Base-by-base conservation (phyloP, 2,797 vertebrate genomes). In the Paedocypris micromegethes region DNA sequence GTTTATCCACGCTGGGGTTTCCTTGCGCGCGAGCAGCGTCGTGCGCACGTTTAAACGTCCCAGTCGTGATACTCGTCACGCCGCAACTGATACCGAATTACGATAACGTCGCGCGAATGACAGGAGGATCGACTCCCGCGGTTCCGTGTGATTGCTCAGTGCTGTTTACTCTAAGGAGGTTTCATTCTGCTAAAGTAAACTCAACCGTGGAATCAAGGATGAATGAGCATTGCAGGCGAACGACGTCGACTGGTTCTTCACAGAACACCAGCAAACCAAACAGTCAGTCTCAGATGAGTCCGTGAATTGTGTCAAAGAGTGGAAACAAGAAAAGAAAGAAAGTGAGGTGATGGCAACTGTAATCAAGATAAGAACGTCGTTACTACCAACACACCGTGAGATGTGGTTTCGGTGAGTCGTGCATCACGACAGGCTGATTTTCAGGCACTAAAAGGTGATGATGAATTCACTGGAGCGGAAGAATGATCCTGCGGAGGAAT, bases 91-190 rank as follows among this genome's bases (percentile, higher is more conserved):
- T 4, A 38, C 9, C 5, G 0, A 9, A 49, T 5, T 42, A 53
- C 0, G 5, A 47, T 23, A 40, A 52, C 6, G 6, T 39, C 40
- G 40, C 9, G 40, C 44, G 64, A 49, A 47, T 9, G 41, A 50
- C 23, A 38, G 4, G 9, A 23, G 43, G 23, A 63, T 61, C 9
- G 6, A 61, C 4, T 5, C 58, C 42, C 3, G 4, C 2, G 4
- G 47, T 58, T 9, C n/a, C 45, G n/a, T 70, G 42, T 52, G 63
- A 46, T 59, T 61, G 37, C 58, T 56, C 52, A 46, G 68, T 41
- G 63, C 49, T 78, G 73, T 75, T 78, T 75, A 67, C 63, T 66
- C 2, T 60, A 57, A 9, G 62, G 58, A 38, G 66, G 6, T 66
- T 72, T 74, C 49, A 48, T 59, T 72, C 74, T 55, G 9, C 59